Evolutionary conservation across 2,888 invertebrate species (phyloP).

Genomic region (Hemithea aestivaria): DNA sequence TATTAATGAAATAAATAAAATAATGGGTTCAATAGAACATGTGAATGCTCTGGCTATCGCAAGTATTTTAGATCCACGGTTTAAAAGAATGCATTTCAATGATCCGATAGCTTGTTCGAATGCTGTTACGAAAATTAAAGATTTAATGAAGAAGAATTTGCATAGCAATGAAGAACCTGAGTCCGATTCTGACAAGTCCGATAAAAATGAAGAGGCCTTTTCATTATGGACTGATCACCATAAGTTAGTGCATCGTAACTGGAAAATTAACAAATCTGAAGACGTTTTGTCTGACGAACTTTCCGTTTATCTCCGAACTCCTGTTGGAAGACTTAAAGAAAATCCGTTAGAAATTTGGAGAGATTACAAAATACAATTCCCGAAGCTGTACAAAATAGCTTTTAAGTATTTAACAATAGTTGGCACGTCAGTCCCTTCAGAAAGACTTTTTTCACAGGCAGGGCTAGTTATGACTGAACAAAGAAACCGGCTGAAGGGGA

Average conservation of each 20-base stretch:
- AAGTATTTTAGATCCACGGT: constrained; percentile 19
- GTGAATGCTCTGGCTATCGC: constrained; percentile 17
- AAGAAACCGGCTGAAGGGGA: no score
- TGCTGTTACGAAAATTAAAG: constrained; percentile 19
- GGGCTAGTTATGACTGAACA: no score
- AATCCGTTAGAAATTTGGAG: constrained; percentile 25
- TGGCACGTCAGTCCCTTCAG: no score
- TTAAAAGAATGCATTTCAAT: constrained; percentile 34
- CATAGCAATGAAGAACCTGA: constrained; percentile 14
- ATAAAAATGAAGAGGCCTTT: constrained; percentile 23
- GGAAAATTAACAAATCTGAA: constrained; percentile 27
- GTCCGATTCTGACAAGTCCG: constrained; percentile 32
- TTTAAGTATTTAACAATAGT: no score
- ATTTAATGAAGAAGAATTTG: constrained; percentile 20
- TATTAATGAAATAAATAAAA: constrained; percentile 23
- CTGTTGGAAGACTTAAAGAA: constrained; percentile 25
- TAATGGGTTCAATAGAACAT: constrained; percentile 25
- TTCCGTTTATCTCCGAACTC: constrained; percentile 24
- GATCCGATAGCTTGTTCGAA: constrained; percentile 21
- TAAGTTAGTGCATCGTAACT: constrained; percentile 31
- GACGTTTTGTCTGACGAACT: constrained; percentile 24
- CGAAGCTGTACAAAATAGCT: no score
- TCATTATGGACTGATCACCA: constrained; percentile 32
- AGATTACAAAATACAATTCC: no score
- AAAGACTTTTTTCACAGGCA: no score